Evolutionary conservation across 2,113 vertebrate species (phyloP).

Genomic region (Arvicanthis niloticus): DNA sequence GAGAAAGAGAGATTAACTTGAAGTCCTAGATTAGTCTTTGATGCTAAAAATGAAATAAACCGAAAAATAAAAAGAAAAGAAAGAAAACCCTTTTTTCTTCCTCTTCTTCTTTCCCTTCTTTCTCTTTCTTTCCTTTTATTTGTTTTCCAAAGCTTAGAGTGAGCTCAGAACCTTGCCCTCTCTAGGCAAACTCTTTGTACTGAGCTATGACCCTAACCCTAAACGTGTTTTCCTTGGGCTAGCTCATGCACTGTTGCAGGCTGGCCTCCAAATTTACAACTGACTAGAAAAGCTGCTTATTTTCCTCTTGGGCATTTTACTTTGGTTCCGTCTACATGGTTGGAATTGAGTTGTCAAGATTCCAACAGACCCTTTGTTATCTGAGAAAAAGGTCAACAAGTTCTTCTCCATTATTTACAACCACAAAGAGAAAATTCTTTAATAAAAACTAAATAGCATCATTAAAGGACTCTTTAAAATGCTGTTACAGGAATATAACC

Average conservation of each 20-base stretch:
- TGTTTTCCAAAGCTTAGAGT: neutral
- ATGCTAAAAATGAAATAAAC: neutral
- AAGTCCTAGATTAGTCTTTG: neutral
- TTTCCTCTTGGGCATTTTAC: constrained; percentile 20
- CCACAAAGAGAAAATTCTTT: constrained; percentile 28
- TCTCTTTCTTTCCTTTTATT: neutral
- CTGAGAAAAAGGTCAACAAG: constrained; percentile 38
- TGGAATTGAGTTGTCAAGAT: constrained; percentile 51
- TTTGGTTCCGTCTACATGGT: neutral
- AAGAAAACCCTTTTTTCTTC: neutral
- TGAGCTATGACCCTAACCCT: neutral
- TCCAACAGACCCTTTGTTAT: constrained; percentile 32
- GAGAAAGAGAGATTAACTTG: too few species aligned
- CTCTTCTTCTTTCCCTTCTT: neutral
- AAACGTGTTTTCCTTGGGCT: neutral
- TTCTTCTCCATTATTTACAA: constrained; percentile 36
- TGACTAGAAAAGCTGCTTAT: neutral
- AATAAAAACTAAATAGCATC: constrained; percentile 42
- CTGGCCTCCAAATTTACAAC: neutral
- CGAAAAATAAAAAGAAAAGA: neutral
- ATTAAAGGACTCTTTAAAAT: constrained; percentile 43
- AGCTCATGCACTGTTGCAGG: neutral
- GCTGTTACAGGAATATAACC: constrained; percentile 55
- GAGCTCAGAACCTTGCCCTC: neutral
- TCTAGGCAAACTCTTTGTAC: neutral